phyloP scores from a whole-genome alignment of 2,113 vertebrate species.

The Ondatra zibethicus region DNA sequence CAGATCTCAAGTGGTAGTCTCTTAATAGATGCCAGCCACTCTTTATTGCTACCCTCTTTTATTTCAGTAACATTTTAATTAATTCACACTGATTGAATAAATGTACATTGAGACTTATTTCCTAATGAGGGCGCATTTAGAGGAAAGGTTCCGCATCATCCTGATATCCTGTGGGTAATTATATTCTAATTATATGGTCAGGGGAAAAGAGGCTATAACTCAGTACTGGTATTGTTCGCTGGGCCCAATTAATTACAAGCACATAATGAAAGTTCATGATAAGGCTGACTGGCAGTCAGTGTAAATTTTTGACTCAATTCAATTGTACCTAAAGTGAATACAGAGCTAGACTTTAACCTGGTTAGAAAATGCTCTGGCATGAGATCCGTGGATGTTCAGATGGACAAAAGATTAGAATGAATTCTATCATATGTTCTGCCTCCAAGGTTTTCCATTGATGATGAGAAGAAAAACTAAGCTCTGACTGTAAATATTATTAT shows the following conservation, averaged over 20 bases:
- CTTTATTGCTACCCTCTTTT: slow-evolving; percentile 88
- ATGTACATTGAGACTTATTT: slow-evolving; percentile 92
- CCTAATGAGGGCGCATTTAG: slow-evolving; percentile 92
- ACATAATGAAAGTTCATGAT: slow-evolving; percentile 91
- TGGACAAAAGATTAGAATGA: slow-evolving; percentile 36
- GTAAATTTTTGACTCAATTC: slow-evolving; percentile 89
- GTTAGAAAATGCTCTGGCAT: slow-evolving; percentile 83
- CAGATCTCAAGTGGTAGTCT: slow-evolving; percentile 86
- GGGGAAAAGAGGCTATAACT: slow-evolving; percentile 89
- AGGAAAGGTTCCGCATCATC: slow-evolving; percentile 93
- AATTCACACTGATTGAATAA: slow-evolving; percentile 94
- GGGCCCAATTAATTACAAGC: slow-evolving; percentile 92
- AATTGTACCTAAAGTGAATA: slow-evolving; percentile 83
- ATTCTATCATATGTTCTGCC: slow-evolving; percentile 46
- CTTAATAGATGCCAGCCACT: slow-evolving; percentile 90
- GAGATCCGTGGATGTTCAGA: slow-evolving; percentile 76
- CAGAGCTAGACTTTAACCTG: slow-evolving; percentile 85
- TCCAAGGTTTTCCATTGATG: background rate
- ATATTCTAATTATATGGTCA: slow-evolving; percentile 93
- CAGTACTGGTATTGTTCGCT: slow-evolving; percentile 90
- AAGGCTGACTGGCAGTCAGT: slow-evolving; percentile 90
- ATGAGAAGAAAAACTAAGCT: slow-evolving; percentile 46
- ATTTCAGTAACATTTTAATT: slow-evolving; percentile 93
- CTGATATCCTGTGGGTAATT: slow-evolving; percentile 94
- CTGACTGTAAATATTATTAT: slow-evolving; percentile 37